Evolutionary conservation across 2,797 vertebrate species (phyloP), one percentile per base, ranked within the genome.

Genomic region (Argyrosomus regius): DNA sequence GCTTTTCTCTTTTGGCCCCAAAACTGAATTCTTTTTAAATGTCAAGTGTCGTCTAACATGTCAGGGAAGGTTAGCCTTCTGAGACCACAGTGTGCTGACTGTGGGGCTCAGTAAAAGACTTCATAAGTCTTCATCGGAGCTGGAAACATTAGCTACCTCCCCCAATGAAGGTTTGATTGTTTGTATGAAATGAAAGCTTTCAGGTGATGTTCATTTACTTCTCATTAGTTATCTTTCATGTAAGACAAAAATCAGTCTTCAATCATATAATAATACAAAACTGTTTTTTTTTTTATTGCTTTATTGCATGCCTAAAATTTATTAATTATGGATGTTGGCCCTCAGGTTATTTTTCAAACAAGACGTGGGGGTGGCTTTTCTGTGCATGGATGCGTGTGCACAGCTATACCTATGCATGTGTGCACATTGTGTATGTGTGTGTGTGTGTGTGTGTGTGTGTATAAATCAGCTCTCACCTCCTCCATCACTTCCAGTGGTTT

Each of bases 401-500:
- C 3, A 3, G 61, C 70, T 79, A 67, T 75, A 85, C 81, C 84
- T 85, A 69, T 82, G 65, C 54, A 67, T 77, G 72, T 73, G 75
- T 66, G 77, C 59, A 45, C 59, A 18, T 86, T 56, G 75, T 77
- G 71, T 79, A 77, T 58, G 75, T 77, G 71, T 78, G 75, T 91
- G 90, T 75, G 75, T 77, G 71, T 79, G 71, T 79, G 78, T 75
- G 75, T 77, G 71, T 79, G 78, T 68, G 79, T 79, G 43, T 77
- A 87, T 91, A 91, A 91, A 93, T 93, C 93, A 82, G 76, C 88
- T 88, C 91, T 91, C 93, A 92, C 92, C 91, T 93, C 91, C 84
- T 94, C 89, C 90, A 93, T 94, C 92, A 92, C 81, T 91, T 83
- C 89, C 89, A 86, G 89, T 81, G 92, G 93, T 93, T 93, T 90